Evolutionary conservation across 2,888 invertebrate genomes (phyloP).

Genomic region (Matsumyia berberina): DNA sequence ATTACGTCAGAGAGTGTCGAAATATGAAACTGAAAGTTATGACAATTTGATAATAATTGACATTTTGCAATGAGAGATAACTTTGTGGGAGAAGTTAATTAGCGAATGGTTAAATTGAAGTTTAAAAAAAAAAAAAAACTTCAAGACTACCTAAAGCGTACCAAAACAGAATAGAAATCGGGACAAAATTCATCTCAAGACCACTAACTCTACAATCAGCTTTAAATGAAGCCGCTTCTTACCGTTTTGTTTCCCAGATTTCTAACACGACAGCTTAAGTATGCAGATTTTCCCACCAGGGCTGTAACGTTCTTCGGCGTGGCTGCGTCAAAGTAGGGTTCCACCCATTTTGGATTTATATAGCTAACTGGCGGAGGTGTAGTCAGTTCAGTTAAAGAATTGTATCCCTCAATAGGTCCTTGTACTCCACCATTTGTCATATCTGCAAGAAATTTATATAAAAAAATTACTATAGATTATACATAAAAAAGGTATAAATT

Average conservation of each 20-base stretch:
- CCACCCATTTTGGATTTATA: conserved; percentile 84
- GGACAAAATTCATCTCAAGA: too few species aligned
- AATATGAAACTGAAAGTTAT: conserved; percentile 23
- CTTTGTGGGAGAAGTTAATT: neutral
- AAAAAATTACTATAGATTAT: neutral
- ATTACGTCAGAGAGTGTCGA: conserved; percentile 32
- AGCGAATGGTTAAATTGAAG: conserved; percentile 22
- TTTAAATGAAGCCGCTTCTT: conserved; percentile 79
- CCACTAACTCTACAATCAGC: too few species aligned
- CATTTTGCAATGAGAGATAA: conserved; percentile 22
- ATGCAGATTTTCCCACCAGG: conserved; percentile 89
- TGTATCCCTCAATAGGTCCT: conserved; percentile 83
- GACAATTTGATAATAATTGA: conserved; percentile 42
- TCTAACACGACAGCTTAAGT: conserved; percentile 84
- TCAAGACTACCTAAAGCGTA: too few species aligned
- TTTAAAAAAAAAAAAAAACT: neutral
- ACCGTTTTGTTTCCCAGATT: conserved; percentile 85
- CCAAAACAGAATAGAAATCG: too few species aligned
- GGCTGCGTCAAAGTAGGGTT: conserved; percentile 90
- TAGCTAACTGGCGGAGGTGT: conserved; percentile 81
- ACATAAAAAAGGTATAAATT: too few species aligned
- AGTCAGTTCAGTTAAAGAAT: conserved; percentile 81
- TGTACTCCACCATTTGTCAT: conserved; percentile 83
- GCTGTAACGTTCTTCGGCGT: conserved; percentile 92
- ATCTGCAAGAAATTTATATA: conserved; percentile 79